Evolutionary conservation across 53 echinoderm and acorn worm species (phyloP).

Genomic region (Zoroaster sp.): DNA sequence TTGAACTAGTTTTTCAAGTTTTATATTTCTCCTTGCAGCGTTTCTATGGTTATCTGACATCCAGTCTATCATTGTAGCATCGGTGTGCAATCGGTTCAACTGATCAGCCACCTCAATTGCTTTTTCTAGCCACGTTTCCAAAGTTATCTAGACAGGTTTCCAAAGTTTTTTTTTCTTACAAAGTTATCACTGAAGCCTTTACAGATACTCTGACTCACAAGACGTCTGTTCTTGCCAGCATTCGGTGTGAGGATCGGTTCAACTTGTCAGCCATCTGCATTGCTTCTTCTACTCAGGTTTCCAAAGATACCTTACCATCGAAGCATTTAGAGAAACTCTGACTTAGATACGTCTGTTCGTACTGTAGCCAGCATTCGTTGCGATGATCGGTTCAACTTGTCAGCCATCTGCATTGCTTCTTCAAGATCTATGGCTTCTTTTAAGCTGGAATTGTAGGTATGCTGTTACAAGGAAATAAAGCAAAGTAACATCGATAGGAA

Average conservation of each 20-base stretch:
- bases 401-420: conserved; percentile 39
- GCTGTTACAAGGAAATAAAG: neutral
- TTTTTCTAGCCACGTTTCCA: too few relatives aligned
- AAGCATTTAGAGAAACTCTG: neutral
- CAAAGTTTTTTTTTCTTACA: conserved; percentile 18
- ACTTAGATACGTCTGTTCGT: neutral
- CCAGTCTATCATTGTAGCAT: neutral
- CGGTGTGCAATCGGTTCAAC: conserved; percentile 25
- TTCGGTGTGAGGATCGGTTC: conserved; percentile 24
- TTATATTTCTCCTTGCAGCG: too few relatives aligned
- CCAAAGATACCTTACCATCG: too few relatives aligned
- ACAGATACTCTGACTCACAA: conserved; percentile 3
- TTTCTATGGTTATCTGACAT: neutral
- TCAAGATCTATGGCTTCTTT: conserved; percentile 15
- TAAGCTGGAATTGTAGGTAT: neutral
- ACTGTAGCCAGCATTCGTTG: conserved; percentile 31
- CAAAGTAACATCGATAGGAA: neutral
- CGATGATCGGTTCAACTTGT: conserved; percentile 26
- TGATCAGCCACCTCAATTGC: conserved; percentile 35
- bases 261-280: conserved; percentile 41
- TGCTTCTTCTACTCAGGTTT: too few relatives aligned
- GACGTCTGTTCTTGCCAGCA: conserved; percentile 19
- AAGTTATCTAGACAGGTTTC: too few relatives aligned
- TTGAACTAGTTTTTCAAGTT: too few relatives aligned
- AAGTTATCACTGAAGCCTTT: too few relatives aligned